Percentiles rank a stretch among this genome's conserved stretches.
Conservation (phyloP, 2,888 invertebrate genomes). For the Oscheius sp. region DNA sequence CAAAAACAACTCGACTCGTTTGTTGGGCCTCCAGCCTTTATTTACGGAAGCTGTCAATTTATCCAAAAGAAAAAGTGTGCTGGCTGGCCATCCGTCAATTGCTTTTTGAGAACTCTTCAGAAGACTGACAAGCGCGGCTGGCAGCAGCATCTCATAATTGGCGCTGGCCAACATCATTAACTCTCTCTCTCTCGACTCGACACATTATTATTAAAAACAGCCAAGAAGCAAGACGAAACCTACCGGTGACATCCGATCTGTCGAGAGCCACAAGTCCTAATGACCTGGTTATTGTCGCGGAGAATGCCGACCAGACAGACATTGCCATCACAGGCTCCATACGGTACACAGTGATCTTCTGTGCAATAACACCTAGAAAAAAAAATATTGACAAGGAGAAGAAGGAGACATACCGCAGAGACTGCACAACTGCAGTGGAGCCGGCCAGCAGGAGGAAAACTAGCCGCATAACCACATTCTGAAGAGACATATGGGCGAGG, state of each 20-base stretch:
- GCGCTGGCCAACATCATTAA: conserved; percentile 24
- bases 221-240: conserved; percentile 13
- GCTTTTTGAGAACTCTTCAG: conserved; percentile 12
- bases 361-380: conserved; percentile 56
- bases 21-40: no score
- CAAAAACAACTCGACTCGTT: no score
- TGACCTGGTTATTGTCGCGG: conserved; percentile 60
- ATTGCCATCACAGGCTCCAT: conserved; percentile 70
- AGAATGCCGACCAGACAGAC: conserved; percentile 70
- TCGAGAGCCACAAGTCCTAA: conserved; percentile 58
- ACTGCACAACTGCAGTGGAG: neutral
- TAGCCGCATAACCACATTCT: conserved; percentile 28
- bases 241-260: conserved; percentile 59
- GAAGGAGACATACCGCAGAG: neutral
- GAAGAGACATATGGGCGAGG: neutral
- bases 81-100: conserved; percentile 19
- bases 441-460: conserved; percentile 2
- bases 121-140: conserved; percentile 23
- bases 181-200: conserved; percentile 24
- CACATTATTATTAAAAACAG: conserved; percentile 13
- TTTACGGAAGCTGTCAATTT: neutral
- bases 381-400: neutral
- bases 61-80: neutral
- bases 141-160: conserved; percentile 20
- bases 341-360: conserved; percentile 71